Evolutionary conservation across 2,888 invertebrate species (phyloP), one percentile per base, ranked within the genome.

Genomic region (Erebia aethiops): DNA sequence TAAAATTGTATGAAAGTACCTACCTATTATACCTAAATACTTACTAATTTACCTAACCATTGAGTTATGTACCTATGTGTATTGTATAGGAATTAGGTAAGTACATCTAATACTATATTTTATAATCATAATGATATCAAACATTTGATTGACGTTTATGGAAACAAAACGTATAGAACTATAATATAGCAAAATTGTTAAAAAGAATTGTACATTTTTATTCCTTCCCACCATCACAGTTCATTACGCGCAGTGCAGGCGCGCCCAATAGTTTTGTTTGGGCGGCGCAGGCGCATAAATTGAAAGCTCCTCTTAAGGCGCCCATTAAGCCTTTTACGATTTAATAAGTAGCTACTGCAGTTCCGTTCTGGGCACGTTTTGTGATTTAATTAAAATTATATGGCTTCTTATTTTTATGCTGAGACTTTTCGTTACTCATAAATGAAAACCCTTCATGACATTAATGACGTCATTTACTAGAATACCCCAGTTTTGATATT

Each of bases 281-380:
- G 67, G 67, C 54, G 18, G 58, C 67, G 58, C 67, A 43, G 43
- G 26, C 52, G 46, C 67, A 68, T 71, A 68, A 71, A 71, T 64
- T 68, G 61, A 43, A 60, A 68, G 65, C 65, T 72, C 69, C 58
- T 62, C 16, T 71, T 85, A 86, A 81, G 78, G 81, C 78, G 71
- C 76, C 78, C 83, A 86, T 85, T 87, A 85, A 85, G 81, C 80
- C 79, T 84, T 85, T 87, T 85, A 84, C 82, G 83, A 85, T 81
- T 82, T 77, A 75, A 54, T 54, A 54, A 54, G 76, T 77, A 76
- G 81, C 80, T 79, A 77, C 77, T 80, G 78, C 67, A 79, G 80
- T 84, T 84, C 77, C 78, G 76, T 81, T 80, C 69, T 77, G 79
- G 78, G 76, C 81, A 77, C 80, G 80, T 80, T 80, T 80, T 78